phyloP scores from a whole-genome alignment of 2,797 vertebrate genomes.

The Nannoperca australis region DNA sequence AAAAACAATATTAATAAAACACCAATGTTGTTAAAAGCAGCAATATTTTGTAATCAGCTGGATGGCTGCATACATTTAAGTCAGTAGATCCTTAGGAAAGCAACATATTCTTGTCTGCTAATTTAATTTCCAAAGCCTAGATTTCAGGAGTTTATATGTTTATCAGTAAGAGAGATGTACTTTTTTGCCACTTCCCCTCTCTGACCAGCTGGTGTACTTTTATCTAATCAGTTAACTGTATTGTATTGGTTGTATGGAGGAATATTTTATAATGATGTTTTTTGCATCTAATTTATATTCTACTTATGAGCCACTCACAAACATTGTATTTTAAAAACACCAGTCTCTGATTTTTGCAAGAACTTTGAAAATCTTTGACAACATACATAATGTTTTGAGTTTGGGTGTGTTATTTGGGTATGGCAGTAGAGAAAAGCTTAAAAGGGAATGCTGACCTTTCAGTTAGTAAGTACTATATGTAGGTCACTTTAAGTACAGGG shows the following conservation, averaged over 20 bases:
- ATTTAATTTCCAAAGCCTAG: not conserved
- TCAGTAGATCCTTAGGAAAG: not conserved
- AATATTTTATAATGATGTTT: conserved; percentile 2
- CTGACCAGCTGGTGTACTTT: not conserved
- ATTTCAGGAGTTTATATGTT: not conserved
- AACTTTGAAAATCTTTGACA: not conserved
- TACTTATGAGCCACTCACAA: too few species aligned
- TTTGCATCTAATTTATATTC: not conserved
- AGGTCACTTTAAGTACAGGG: too few species aligned
- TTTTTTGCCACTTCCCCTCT: not conserved
- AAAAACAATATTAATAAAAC: not conserved
- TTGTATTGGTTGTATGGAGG: not conserved
- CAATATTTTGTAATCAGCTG: not conserved
- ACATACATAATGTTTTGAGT: not conserved
- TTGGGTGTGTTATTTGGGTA: not conserved
- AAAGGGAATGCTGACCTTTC: not conserved
- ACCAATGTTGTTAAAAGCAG: not conserved
- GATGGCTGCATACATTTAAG: not conserved
- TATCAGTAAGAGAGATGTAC: not conserved
- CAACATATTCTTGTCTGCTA: not conserved
- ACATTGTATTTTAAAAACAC: not conserved
- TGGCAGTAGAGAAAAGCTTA: not conserved
- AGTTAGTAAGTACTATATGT: not conserved
- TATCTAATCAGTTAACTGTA: not conserved
- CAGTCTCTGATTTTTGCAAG: not conserved